Evolutionary conservation across 1,140 invertebrate species (phyloP), one percentile per base, ranked within the genome.

Genomic region (Drosophila melanogaster): DNA sequence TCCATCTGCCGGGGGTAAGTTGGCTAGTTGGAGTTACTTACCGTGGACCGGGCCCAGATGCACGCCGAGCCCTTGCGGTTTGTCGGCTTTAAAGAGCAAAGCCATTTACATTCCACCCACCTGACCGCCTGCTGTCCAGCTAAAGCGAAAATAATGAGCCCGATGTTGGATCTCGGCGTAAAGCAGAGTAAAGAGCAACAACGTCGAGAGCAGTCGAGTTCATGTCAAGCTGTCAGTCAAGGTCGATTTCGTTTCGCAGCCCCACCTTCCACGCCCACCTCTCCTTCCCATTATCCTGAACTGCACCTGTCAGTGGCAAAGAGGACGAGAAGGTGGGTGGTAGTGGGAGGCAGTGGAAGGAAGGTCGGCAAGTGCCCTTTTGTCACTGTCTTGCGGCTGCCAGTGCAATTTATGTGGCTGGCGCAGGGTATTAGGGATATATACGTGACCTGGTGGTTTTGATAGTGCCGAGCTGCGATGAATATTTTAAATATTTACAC

Each of bases 221-320:
- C 79, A 83, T 84, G 84, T 89, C 84, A 89, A 84, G 84, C 84
- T 89, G 84, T 84, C 84, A 89, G 84, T 89, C 84, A 89, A 89
- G 84, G 84, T 89, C 84, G 84, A 86, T 87, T 87, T 87, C 79
- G 79, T 79, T 81, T 87, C 64, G 55, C 26, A 24, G 30, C 46
- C 26, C 44, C 38, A 8, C 11, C 33, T 17, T 10, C 33, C 24
- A 43, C 17, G 11, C 19, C 50, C 47, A 15, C 54, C 30, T 22
- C n/a, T 24, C 5, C 19, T 10, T 47, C 14, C 46, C 22, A 7
- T 47, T 37, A 51, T 49, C 60, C 38, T 53, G 62, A 56, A 77
- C 44, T 78, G 78, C 79, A 77, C 61, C 80, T 76, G 75, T 78
- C 54, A 54, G 55, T 55, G 60, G 47, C 71, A 71, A 17, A 59